A percentile compares a stretch with the other conserved stretches of the same genome.
Conservation (phyloP, 2,888 invertebrate species). For the Himalopsyche anomala region DNA sequence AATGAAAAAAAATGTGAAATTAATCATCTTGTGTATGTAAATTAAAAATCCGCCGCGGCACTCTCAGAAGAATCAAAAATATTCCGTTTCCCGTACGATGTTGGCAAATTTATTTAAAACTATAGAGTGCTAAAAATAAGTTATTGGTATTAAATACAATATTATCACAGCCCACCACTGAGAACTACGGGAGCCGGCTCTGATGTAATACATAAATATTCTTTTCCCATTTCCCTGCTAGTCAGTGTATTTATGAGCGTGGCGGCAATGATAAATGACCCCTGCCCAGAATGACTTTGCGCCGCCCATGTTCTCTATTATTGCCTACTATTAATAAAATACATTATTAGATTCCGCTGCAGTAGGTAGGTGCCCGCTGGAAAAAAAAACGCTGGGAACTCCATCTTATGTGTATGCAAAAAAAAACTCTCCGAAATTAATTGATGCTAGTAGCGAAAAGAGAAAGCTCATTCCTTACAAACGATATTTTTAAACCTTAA, state of each 20-base stretch:
- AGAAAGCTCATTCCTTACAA: no score
- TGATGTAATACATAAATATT: conserved; percentile 63
- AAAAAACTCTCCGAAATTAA: neutral
- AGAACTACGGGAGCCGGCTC: conserved; percentile 4
- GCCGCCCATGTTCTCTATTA: conserved; percentile 37
- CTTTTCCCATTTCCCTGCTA: conserved; percentile 65
- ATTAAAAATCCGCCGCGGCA: no score
- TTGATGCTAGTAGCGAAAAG: no score
- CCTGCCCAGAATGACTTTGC: conserved; percentile 61
- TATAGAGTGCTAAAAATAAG: no score
- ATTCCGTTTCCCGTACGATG: no score
- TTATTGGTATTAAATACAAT: neutral
- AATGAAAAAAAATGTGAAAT: no score
- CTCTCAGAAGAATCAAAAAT: no score
- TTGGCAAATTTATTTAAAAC: no score
- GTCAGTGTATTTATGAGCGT: conserved; percentile 64
- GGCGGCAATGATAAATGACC: conserved; percentile 63
- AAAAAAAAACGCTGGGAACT: neutral
- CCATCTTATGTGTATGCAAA: neutral
- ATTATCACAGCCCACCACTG: neutral
- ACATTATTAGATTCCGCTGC: neutral
- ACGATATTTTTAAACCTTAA: no score
- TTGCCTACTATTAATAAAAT: conserved; percentile 18
- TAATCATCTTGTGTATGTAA: no score
- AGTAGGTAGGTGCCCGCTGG: neutral